Conservation (phyloP, 2,113 vertebrate genomes). For the pig (Sus scrofa) region T2T-Sscrofa CM000820.6:70200001-70200500, state of each 20-base stretch:
- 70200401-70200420: not conserved
- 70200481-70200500: not conserved
- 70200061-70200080: not conserved
- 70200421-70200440: not conserved
- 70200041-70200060: not conserved
- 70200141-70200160: not conserved
- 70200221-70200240: not conserved
- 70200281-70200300: not conserved
- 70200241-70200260: not conserved
- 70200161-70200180: not conserved
- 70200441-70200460: not conserved
- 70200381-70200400: not conserved
- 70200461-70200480: not conserved
- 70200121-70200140: not conserved
- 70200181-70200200: not conserved
- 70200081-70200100: not conserved
- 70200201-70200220: not conserved
- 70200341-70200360: not conserved
- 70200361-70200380: not conserved
- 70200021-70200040: not conserved
- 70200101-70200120: not conserved
- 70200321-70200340: not conserved
- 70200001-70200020: not conserved
- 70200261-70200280: not conserved
- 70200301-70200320: not conserved